Percentiles rank a stretch among this genome's conserved stretches.
Conservation (phyloP, 2,797 vertebrate species). For the Anomalospiza imberbis region DNA sequence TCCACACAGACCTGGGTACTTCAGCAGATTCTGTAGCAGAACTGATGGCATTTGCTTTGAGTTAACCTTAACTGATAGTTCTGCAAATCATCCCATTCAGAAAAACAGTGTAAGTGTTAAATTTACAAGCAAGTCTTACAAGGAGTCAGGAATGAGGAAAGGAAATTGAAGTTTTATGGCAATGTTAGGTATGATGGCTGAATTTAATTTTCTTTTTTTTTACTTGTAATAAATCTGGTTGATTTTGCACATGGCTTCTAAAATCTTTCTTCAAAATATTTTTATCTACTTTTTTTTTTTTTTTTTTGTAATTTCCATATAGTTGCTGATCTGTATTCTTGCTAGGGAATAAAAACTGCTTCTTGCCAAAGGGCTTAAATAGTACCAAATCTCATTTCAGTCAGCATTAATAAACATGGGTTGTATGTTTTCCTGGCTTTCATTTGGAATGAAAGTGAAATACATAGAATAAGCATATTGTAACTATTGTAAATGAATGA, state of each 20-base stretch:
- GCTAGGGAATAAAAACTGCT: background rate
- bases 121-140: background rate
- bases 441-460: background rate
- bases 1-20: background rate
- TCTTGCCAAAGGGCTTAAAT: background rate
- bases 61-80: background rate
- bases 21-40: background rate
- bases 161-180: background rate
- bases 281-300: background rate
- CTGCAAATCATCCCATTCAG: background rate
- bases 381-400: background rate
- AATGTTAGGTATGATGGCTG: background rate
- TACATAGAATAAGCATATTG: background rate
- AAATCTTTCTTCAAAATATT: background rate
- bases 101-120: background rate
- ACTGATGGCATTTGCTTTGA: background rate
- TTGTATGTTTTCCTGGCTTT: background rate
- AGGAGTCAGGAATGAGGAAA: background rate
- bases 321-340: background rate
- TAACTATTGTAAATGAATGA: background rate
- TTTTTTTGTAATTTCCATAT: background rate
- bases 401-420: background rate
- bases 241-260: background rate
- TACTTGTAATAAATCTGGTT: background rate
- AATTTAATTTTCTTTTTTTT: background rate